phyloP scores from a whole-genome alignment of 1,140 invertebrate species.

The Helicoverpa zea region DNA sequence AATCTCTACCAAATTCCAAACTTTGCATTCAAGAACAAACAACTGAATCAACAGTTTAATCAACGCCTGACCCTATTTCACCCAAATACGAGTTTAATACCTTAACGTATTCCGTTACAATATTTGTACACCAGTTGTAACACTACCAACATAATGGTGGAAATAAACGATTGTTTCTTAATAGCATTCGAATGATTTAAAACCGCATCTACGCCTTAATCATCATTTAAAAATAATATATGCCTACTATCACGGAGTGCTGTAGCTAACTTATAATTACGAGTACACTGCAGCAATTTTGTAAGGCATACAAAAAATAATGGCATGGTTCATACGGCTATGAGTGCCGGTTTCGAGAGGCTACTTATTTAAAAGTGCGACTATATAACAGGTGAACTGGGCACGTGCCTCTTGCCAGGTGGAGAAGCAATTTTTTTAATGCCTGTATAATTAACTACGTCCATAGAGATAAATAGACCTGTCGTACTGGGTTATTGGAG shows the following conservation, averaged over 20 bases:
- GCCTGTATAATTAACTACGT: conserved; percentile 46
- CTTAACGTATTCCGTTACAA: not conserved
- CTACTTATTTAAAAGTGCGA: conserved; percentile 63
- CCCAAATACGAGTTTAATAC: conserved; percentile 23
- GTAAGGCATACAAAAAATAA: conserved; percentile 61
- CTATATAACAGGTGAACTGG: conserved; percentile 76
- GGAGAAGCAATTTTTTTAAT: conserved; percentile 52
- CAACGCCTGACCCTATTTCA: conserved; percentile 2
- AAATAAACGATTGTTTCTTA: conserved; percentile 14
- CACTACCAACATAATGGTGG: not conserved
- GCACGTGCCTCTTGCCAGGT: conserved; percentile 72
- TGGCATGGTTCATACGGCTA: conserved; percentile 49
- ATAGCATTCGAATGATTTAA: conserved; percentile 27
- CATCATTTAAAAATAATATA: conserved; percentile 32
- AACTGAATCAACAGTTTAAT: conserved; percentile 1
- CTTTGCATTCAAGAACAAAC: not conserved
- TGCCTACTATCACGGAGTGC: conserved; percentile 3
- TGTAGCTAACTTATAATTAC: conserved; percentile 26
- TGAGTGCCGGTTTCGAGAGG: conserved; percentile 50
- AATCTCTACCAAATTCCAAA: too few species aligned
- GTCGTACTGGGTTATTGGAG: not conserved
- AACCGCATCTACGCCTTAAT: conserved; percentile 25
- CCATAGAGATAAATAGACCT: conserved; percentile 43
- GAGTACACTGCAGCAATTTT: conserved; percentile 45
- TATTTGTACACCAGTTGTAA: conserved; percentile 4